phyloP scores from a whole-genome alignment of 2,113 vertebrate genomes.

The Boleophthalmus pectinirostris region DNA sequence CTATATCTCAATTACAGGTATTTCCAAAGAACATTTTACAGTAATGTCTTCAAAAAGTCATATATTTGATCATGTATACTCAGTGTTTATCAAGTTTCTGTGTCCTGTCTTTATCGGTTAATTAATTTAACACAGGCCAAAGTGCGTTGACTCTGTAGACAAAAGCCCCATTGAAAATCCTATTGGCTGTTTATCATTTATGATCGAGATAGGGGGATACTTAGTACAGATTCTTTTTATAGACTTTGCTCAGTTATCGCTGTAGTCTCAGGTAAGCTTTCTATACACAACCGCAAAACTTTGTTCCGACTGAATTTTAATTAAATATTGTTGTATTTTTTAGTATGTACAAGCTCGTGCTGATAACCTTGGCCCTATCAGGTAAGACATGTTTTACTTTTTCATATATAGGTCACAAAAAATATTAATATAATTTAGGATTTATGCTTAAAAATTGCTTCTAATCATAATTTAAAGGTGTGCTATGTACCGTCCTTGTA shows the following conservation, averaged over 20 bases:
- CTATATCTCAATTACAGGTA: no score
- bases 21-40: neutral
- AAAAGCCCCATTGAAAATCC: neutral
- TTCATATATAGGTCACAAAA: neutral
- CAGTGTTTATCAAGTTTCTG: neutral
- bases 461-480: no score
- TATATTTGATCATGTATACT: neutral
- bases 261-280: slow-evolving; percentile 48
- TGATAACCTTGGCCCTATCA: slow-evolving; percentile 58
- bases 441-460: neutral
- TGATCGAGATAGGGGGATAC: slow-evolving; percentile 21
- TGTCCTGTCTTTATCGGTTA: slow-evolving; percentile 14
- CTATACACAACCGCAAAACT: neutral
- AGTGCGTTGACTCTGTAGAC: slow-evolving; percentile 43
- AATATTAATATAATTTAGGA: neutral
- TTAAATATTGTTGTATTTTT: neutral
- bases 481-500: no score
- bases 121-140: slow-evolving; percentile 24
- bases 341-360: slow-evolving; percentile 59
- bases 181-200: slow-evolving; percentile 34
- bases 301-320: neutral
- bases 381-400: slow-evolving; percentile 52
- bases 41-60: no score
- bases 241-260: slow-evolving; percentile 5
- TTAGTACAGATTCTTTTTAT: neutral